Conservation (phyloP, 2,888 invertebrate genomes). For the Graphium colonna region DNA sequence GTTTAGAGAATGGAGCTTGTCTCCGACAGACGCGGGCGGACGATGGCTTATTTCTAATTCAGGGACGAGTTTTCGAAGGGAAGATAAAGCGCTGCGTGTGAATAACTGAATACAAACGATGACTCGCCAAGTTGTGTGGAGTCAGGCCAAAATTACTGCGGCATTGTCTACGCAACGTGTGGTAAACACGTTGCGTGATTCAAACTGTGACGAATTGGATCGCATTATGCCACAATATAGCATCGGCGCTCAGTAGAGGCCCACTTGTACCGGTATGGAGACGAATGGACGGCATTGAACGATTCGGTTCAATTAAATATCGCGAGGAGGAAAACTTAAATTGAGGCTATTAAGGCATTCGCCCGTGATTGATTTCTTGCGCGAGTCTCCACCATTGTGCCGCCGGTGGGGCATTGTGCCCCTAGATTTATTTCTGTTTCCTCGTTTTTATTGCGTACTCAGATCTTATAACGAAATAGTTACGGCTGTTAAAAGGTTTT, state of each 20-base stretch:
- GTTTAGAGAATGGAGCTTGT: constrained; percentile 62
- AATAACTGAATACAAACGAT: constrained; percentile 66
- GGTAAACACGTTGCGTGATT: constrained; percentile 11
- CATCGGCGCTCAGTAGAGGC: constrained; percentile 38
- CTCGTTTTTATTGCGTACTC: constrained; percentile 76
- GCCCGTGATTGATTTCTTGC: constrained; percentile 64
- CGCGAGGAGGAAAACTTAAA: constrained; percentile 69
- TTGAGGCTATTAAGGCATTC: constrained; percentile 62
- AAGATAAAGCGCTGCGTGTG: constrained; percentile 54
- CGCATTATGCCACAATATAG: constrained; percentile 25
- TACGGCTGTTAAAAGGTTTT: constrained; percentile 79
- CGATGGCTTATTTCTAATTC: constrained; percentile 67
- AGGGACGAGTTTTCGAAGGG: constrained; percentile 56
- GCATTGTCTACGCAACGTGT: constrained; percentile 32
- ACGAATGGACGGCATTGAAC: neutral
- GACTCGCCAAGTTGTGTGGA: constrained; percentile 42
- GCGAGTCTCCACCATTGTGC: constrained; percentile 40
- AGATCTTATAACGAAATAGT: constrained; percentile 79
- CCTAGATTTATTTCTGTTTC: constrained; percentile 74
- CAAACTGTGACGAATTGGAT: neutral
- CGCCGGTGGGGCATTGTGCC: constrained; percentile 54
- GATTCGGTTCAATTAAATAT: constrained; percentile 29
- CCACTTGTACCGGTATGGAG: constrained; percentile 39
- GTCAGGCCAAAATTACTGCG: constrained; percentile 42
- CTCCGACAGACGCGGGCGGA: constrained; percentile 50